Percentiles rank a stretch among this genome's conserved stretches.
phyloP scores from a whole-genome alignment of 1,140 invertebrate genomes.

The Panagrolaimus sp. region DNA sequence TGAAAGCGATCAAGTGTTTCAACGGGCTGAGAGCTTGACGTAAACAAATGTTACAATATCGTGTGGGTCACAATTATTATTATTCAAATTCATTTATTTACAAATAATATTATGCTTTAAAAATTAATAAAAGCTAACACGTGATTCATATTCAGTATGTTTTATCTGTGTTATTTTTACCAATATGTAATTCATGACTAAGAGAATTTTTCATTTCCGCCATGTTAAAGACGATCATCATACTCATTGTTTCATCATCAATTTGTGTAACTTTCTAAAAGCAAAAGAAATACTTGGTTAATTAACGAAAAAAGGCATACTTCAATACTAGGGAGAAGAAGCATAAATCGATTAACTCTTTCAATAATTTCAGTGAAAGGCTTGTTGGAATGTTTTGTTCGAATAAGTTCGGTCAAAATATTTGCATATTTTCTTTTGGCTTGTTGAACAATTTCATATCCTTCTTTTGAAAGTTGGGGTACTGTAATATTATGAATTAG shows the following conservation, averaged over 20 bases:
- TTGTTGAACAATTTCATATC: slow-evolving; percentile 21
- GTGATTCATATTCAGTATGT: too few relatives aligned
- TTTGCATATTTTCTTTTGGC: slow-evolving; percentile 24
- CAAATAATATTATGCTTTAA: too few relatives aligned
- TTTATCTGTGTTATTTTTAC: neutral
- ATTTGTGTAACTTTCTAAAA: slow-evolving; percentile 27
- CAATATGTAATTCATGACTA: slow-evolving; percentile 26
- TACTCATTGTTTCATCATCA: slow-evolving; percentile 29
- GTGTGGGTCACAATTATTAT: too few relatives aligned
- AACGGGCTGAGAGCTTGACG: too few relatives aligned
- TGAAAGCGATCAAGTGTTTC: too few relatives aligned
- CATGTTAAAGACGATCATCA: slow-evolving; percentile 29
- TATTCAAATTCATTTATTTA: too few relatives aligned
- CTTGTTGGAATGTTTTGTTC: neutral
- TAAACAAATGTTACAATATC: too few relatives aligned
- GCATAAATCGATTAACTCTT: slow-evolving; percentile 28
- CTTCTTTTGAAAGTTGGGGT: slow-evolving; percentile 14
- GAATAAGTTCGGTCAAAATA: slow-evolving; percentile 27
- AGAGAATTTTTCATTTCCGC: slow-evolving; percentile 20
- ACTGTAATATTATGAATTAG: slow-evolving; percentile 6
- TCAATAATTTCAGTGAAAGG: slow-evolving; percentile 19
- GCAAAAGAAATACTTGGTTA: neutral
- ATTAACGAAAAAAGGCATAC: neutral
- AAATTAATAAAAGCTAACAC: too few relatives aligned
- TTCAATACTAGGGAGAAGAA: slow-evolving; percentile 24